A percentile compares a stretch with the other conserved stretches of the same genome.
Conservation (phyloP, 2,113 vertebrate species). For the Phaetusa simplex region DNA sequence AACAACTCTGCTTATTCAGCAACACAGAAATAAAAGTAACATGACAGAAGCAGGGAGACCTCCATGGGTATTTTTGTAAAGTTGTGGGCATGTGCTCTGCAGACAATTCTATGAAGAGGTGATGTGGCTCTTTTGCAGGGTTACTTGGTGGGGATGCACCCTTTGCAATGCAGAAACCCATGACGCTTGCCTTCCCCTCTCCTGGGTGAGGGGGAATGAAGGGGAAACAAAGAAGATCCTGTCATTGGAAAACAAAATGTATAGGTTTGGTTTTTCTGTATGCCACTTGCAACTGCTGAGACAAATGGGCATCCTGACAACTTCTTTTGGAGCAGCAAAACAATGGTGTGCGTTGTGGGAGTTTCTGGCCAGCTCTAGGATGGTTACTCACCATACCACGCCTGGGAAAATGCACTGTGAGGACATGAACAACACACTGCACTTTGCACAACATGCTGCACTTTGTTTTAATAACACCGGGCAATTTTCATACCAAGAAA, state of each 20-base stretch:
- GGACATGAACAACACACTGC: background rate
- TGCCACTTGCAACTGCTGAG: background rate
- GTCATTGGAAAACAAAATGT: background rate
- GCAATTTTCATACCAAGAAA: background rate
- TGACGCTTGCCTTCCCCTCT: background rate
- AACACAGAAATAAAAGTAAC: background rate
- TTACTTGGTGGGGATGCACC: background rate
- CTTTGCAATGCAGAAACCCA: background rate
- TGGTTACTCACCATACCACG: background rate
- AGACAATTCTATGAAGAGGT: background rate
- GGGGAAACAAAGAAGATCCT: background rate
- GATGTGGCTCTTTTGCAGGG: background rate
- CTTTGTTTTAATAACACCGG: background rate
- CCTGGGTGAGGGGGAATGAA: background rate
- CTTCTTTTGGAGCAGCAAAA: background rate
- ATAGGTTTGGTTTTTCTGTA: background rate
- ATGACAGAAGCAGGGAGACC: background rate
- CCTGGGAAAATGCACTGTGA: background rate
- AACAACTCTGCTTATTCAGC: conserved; percentile 10
- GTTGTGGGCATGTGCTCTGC: background rate
- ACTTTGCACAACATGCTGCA: background rate
- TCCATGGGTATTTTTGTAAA: background rate
- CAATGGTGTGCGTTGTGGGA: background rate
- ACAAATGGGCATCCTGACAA: background rate
- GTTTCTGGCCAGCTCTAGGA: background rate